phyloP scores from a whole-genome alignment of 2,888 invertebrate species.

The Rhimphoctona megacephalus region DNA sequence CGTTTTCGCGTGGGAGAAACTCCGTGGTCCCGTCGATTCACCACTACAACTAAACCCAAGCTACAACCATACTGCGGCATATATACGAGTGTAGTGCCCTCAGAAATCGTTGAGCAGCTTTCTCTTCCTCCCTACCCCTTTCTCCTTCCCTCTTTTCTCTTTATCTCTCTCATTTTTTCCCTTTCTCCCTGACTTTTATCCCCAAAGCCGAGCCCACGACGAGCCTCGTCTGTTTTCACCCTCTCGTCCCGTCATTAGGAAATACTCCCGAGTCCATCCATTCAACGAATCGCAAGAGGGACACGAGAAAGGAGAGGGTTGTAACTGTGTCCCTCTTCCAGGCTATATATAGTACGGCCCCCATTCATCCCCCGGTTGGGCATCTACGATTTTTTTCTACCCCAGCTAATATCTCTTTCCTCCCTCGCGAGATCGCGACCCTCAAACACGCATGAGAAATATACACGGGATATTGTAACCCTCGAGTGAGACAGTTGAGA shows the following conservation, averaged over 20 bases:
- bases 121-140: not conserved
- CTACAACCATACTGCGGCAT: conserved; percentile 22
- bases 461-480: not conserved
- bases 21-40: conserved; percentile 62
- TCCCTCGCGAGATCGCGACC: not conserved
- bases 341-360: conserved; percentile 66
- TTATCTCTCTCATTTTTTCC: conserved; percentile 32
- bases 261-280: conserved; percentile 82
- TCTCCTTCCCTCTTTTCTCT: conserved; percentile 5
- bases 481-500: not conserved
- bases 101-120: conserved; percentile 12
- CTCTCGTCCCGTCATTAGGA: conserved; percentile 80
- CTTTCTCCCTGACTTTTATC: conserved; percentile 52
- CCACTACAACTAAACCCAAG: conserved; percentile 48
- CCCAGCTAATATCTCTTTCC: not conserved
- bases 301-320: conserved; percentile 14
- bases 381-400: conserved; percentile 1
- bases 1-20: conserved; percentile 70
- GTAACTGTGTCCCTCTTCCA: conserved; percentile 56
- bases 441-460: not conserved
- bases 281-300: conserved; percentile 71
- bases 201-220: not conserved
- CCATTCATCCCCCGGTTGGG: conserved; percentile 30
- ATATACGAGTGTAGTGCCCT: not conserved
- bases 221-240: conserved; percentile 65